Percentiles rank a stretch among this genome's conserved stretches.
These are phyloP conservation scores for Himalopsyche anomala DNA, from an alignment of 2,888 invertebrate genomes.

Conservation along the genomic window DNA sequence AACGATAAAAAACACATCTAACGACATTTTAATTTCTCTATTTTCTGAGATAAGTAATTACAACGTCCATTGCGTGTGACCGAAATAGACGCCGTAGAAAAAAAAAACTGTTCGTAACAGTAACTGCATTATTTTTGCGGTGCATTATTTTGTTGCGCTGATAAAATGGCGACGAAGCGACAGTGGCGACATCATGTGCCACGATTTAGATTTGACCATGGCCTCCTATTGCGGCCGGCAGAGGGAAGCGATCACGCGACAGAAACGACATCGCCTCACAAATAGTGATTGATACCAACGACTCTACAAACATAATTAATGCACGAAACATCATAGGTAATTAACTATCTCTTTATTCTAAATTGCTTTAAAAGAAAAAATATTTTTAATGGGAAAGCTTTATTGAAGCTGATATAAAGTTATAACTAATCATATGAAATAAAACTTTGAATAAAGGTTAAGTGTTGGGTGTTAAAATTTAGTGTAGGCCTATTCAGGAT, in stretches of 20 bases:
- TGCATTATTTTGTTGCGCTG: constrained; percentile 27
- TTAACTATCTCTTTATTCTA: too few relatives aligned
- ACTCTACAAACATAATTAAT: neutral
- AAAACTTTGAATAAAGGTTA: too few relatives aligned
- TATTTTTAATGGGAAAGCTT: too few relatives aligned
- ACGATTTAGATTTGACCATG: constrained; percentile 28
- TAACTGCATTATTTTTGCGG: constrained; percentile 27
- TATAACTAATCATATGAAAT: too few relatives aligned
- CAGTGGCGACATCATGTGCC: constrained; percentile 4
- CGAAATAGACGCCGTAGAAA: constrained; percentile 19
- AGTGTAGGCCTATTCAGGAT: too few relatives aligned
- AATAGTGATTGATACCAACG: neutral
- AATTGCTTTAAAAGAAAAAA: too few relatives aligned
- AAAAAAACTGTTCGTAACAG: neutral
- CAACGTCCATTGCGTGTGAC: neutral
- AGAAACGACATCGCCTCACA: constrained; percentile 17
- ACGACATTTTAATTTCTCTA: constrained; percentile 34
- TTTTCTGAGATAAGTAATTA: neutral
- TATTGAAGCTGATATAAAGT: too few relatives aligned
- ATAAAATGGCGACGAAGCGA: constrained; percentile 16
- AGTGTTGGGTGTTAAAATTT: too few relatives aligned
- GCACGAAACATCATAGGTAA: too few relatives aligned
- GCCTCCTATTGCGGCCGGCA: constrained; percentile 36
- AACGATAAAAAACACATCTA: neutral
- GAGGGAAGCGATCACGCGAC: constrained; percentile 32